Base-by-base conservation (phyloP, 2,797 vertebrate species). In the Cyprinella venusta region DNA sequence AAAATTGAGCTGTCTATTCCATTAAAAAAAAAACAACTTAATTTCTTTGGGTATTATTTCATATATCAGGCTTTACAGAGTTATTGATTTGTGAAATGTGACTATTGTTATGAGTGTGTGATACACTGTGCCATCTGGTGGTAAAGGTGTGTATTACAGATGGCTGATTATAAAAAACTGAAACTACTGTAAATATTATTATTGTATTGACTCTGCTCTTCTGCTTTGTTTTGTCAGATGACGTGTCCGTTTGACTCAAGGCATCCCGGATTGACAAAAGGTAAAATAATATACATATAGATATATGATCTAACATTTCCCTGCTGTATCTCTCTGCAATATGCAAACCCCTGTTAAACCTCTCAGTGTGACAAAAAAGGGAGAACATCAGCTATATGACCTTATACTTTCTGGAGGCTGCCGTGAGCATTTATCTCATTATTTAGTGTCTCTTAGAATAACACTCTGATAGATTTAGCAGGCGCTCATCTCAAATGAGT, bases 391-490 rank as follows among this genome's bases (percentile, higher is more conserved):
- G 90, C 79, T 85, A 52, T 40, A n/a, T 19, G 26, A 36, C n/a
- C 59, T 64, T 38, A 8, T 40, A 42, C 70, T 64, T 78, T 65
- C 76, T 77, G 59, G 24, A 48, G 40, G 59, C 59, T 30, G 19
- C 59, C 15, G 21, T 50, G 59, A 65, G 19, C 45, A 30, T 88
- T 91, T 87, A 89, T 89, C 90, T 88, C 84, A 75, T 82, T 82
- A 75, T 75, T 75, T 42, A 91, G 90, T 90, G 89, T 85, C 90
- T 89, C 88, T 91, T 92, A 92, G 89, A 94, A 93, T 93, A 94
- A 94, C 92, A 88, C 79, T 91, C 87, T 92, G 93, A 94, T 94
- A 89, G 93, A 94, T 94, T 94, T 93, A 93, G 92, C 92, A 93
- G 91, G 78, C 91, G 90, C 90, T 67, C 84, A 86, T 91, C 90